These are phyloP conservation scores for Drosophila koepferae DNA, from an alignment of 2,888 invertebrate genomes.

Conservation along the genomic window DNA sequence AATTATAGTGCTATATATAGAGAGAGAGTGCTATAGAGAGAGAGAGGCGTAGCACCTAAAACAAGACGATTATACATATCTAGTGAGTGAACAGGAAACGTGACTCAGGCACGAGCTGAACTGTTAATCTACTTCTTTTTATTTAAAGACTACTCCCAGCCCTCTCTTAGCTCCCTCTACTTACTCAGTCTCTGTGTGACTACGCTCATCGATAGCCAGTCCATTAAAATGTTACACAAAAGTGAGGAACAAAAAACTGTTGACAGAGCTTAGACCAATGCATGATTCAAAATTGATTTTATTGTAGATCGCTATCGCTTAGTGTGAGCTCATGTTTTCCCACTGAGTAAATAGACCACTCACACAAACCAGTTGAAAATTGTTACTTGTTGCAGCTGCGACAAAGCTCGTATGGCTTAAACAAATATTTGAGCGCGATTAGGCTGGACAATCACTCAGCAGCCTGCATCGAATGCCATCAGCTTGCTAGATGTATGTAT, in stretches of 20 bases:
- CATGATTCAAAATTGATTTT: constrained; percentile 63
- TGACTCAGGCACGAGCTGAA: constrained; percentile 18
- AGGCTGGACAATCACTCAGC: constrained; percentile 44
- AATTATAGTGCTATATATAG: constrained; percentile 77
- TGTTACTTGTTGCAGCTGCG: constrained; percentile 34
- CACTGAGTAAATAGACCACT: constrained; percentile 61
- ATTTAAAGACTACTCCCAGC: not conserved
- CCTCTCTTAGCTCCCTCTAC: not conserved
- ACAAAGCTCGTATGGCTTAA: constrained; percentile 31
- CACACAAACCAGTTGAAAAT: constrained; percentile 38
- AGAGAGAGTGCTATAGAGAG: no score
- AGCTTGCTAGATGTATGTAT: constrained; percentile 2
- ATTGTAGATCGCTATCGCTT: constrained; percentile 48
- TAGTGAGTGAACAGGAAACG: constrained; percentile 1
- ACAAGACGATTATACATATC: not conserved
- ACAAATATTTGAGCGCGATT: constrained; percentile 45
- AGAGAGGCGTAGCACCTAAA: constrained; percentile 18
- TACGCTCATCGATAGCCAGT: not conserved
- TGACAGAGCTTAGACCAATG: constrained; percentile 36
- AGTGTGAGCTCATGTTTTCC: constrained; percentile 61
- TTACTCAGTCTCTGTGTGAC: constrained; percentile 31
- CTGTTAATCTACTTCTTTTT: not conserved
- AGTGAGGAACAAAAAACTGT: constrained; percentile 12
- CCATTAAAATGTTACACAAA: constrained; percentile 6
- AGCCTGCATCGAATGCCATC: constrained; percentile 42